Evolutionary conservation across 2,888 invertebrate species (phyloP).

Genomic region (Cephalotes varians): DNA sequence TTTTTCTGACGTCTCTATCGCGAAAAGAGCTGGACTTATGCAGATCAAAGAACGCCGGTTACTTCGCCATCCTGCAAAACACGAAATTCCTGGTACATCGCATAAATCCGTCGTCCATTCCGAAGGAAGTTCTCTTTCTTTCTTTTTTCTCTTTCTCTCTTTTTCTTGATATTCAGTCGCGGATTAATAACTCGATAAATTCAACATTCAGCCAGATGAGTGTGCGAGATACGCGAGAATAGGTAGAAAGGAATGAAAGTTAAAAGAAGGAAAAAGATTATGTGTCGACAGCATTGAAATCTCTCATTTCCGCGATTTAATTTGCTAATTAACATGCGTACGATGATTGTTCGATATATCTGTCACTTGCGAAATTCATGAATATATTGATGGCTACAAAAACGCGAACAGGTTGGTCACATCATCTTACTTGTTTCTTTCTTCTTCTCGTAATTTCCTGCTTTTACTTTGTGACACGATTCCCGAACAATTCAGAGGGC

Average conservation of each 20-base stretch:
- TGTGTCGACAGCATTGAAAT: conserved; percentile 36
- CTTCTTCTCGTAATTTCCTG: neutral
- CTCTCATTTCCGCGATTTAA: conserved; percentile 14
- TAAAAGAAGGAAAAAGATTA: conserved; percentile 34
- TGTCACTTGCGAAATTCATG: neutral
- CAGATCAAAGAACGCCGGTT: conserved; percentile 35
- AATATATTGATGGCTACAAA: neutral
- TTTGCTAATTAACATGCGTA: conserved; percentile 11
- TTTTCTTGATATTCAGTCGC: conserved; percentile 39
- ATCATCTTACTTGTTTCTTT: neutral
- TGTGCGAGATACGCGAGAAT: conserved; percentile 56
- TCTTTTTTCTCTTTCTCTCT: neutral
- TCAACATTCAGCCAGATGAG: conserved; percentile 72
- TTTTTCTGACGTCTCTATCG: conserved; percentile 57
- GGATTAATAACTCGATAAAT: conserved; percentile 81
- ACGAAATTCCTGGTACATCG: conserved; percentile 41
- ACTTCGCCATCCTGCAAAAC: conserved; percentile 28
- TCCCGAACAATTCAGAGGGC: neutral
- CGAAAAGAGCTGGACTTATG: conserved; percentile 7
- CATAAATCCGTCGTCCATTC: conserved; percentile 69
- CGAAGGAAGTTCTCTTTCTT: conserved; percentile 10
- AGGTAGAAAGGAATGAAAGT: conserved; percentile 52
- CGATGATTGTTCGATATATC: neutral
- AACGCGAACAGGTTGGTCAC: neutral
- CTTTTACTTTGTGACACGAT: neutral